Percentiles rank a stretch among this genome's conserved stretches.
Conservation (phyloP, 2,888 invertebrate species). For the Enoplolaimus lenunculus region DNA sequence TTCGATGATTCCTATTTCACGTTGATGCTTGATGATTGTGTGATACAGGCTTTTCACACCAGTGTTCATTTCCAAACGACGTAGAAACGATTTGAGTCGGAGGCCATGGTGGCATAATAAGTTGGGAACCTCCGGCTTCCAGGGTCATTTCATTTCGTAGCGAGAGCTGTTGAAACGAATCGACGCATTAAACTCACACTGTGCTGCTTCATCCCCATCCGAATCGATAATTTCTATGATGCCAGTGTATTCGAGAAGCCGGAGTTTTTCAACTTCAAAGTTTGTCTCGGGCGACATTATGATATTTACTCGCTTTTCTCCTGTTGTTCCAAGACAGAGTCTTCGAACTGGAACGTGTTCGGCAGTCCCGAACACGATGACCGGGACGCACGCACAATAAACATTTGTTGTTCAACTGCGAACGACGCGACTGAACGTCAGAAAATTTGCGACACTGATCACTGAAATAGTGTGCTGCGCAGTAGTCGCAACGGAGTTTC, state of each 20-base stretch:
- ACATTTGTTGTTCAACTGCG: neutral
- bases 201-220: neutral
- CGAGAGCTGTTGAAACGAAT: constrained; percentile 11
- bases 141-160: constrained; percentile 11
- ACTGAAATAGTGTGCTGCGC: neutral
- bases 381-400: neutral
- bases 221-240: neutral
- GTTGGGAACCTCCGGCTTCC: constrained; percentile 7
- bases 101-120: constrained; percentile 2
- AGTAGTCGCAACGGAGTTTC: neutral
- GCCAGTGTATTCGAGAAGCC: neutral
- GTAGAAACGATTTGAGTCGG: constrained; percentile 5
- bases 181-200: neutral
- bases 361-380: constrained; percentile 11
- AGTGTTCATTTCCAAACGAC: neutral
- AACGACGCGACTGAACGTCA: constrained; percentile 10
- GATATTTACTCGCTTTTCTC: neutral
- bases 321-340: neutral
- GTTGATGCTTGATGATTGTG: constrained; percentile 8
- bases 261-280: constrained; percentile 2
- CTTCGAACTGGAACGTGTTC: constrained; percentile 4
- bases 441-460: constrained; percentile 8
- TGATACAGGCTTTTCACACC: neutral
- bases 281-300: neutral
- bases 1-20: constrained; percentile 20